These are phyloP conservation scores for Apus apus DNA, from an alignment of 2,113 vertebrate species.

Conservation along the genomic window DNA sequence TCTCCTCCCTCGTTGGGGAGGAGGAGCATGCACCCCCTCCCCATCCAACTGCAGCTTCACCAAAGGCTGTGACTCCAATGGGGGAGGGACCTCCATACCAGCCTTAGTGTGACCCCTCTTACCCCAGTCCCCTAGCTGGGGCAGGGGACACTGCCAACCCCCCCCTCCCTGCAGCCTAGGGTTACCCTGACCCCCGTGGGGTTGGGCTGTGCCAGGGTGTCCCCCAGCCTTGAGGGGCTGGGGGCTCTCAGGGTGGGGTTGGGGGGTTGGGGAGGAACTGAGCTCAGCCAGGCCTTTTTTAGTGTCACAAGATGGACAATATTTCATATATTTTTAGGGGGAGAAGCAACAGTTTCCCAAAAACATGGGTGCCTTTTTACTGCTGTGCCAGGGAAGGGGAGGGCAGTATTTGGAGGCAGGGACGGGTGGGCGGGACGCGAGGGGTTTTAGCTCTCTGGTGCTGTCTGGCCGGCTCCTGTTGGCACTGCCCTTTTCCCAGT, in stretches of 20 bases:
- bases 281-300: constrained; percentile 15
- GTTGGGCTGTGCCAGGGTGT: neutral
- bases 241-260: constrained; percentile 29
- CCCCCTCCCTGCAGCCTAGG: neutral
- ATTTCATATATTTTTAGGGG: neutral
- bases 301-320: neutral
- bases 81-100: neutral
- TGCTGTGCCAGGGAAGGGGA: neutral
- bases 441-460: constrained; percentile 8
- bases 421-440: neutral
- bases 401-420: neutral
- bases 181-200: neutral
- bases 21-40: rapidly evolving
- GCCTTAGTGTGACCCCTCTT: neutral
- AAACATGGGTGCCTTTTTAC: constrained; percentile 48
- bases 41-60: neutral
- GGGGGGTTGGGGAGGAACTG: neutral
- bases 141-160: neutral
- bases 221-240: neutral
- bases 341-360: constrained; percentile 31
- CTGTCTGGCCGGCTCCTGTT: neutral
- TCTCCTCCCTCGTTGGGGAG: rapidly evolving
- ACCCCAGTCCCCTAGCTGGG: neutral
- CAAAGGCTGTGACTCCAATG: neutral
- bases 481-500: neutral